phyloP scores from a whole-genome alignment of 1,140 invertebrate genomes.

The Papilio helenus region DNA sequence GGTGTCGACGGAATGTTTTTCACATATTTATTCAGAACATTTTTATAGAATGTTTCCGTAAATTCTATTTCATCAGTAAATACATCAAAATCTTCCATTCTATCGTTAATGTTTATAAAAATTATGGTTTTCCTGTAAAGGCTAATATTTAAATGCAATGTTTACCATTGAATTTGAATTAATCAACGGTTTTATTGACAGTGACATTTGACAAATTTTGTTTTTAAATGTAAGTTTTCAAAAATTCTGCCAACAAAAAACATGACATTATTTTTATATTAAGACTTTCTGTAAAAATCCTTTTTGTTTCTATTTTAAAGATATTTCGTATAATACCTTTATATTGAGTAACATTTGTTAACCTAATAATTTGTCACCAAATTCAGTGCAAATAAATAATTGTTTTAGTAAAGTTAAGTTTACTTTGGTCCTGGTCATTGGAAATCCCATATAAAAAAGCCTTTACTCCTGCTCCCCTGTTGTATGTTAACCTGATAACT shows the following conservation, averaged over 20 bases:
- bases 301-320: no score
- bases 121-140: not conserved
- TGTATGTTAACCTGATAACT: not conserved
- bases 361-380: no score
- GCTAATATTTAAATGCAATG: not conserved
- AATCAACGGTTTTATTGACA: not conserved
- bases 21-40: constrained; percentile 67
- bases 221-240: not conserved
- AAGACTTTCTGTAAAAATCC: not conserved
- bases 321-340: no score
- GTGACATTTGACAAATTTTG: not conserved
- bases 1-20: constrained; percentile 64
- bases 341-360: no score
- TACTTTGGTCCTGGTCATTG: not conserved
- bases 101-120: not conserved
- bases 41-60: constrained; percentile 64
- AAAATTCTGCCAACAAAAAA: not conserved
- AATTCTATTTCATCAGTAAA: constrained; percentile 74
- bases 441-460: not conserved
- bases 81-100: constrained; percentile 76
- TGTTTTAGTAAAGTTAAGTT: no score
- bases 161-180: not conserved
- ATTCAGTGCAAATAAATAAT: no score
- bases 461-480: not conserved
- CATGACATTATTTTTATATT: not conserved